phyloP scores from a whole-genome alignment of 2,113 vertebrate genomes.

The Platysternon megacephalum region DNA sequence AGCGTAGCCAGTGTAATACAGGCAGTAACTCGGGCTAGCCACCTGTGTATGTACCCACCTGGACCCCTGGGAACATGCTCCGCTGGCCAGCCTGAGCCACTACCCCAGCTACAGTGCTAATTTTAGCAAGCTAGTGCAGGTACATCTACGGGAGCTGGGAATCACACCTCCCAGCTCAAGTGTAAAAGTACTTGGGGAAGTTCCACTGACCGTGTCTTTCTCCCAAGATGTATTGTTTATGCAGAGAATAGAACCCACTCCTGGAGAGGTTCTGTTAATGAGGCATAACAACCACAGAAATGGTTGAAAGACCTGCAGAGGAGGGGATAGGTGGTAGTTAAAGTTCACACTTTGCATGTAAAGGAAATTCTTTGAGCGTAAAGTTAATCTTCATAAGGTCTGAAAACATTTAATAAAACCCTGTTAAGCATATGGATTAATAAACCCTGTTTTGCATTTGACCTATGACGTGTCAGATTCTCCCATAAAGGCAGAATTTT shows the following conservation, averaged over 20 bases:
- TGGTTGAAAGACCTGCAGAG: neutral
- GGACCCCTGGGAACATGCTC: neutral
- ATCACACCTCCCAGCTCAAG: neutral
- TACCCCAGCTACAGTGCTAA: no score
- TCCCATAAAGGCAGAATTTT: constrained; percentile 16
- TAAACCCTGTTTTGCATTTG: constrained; percentile 5
- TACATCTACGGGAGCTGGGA: neutral
- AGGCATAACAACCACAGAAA: neutral
- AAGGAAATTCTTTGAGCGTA: neutral
- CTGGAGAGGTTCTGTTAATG: neutral
- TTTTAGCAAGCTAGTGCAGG: no score
- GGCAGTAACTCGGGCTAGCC: no score
- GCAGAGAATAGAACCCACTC: neutral
- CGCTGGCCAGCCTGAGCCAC: no score
- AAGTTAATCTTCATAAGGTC: neutral
- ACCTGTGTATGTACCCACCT: no score
- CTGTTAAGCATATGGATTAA: constrained; percentile 32
- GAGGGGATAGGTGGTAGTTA: neutral
- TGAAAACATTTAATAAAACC: neutral
- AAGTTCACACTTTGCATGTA: neutral
- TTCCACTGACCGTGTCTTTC: neutral
- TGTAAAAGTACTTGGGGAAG: neutral
- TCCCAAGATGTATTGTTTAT: neutral
- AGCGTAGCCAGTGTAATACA: no score
- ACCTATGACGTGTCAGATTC: neutral